phyloP scores from a whole-genome alignment of 2,797 vertebrate genomes.

The Dendrocincla tyrannina region DNA sequence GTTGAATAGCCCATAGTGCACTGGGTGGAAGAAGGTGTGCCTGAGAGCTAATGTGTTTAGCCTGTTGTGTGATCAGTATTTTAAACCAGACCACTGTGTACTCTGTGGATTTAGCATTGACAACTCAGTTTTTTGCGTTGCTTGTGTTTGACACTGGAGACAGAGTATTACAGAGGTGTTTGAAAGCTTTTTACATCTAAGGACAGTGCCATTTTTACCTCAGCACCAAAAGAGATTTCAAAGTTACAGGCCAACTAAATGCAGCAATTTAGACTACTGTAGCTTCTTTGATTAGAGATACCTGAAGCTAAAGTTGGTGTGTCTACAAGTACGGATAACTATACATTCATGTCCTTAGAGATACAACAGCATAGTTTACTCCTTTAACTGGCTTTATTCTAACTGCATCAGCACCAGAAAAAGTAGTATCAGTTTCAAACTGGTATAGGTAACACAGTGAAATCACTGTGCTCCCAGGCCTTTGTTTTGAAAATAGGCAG shows the following conservation, averaged over 20 bases:
- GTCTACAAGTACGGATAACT: background rate
- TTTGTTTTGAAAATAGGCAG: background rate
- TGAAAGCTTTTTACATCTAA: background rate
- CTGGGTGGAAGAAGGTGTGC: background rate
- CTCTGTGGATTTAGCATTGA: background rate
- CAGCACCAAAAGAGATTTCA: background rate
- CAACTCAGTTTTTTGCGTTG: accelerated
- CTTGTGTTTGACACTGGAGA: background rate
- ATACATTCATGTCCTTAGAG: background rate
- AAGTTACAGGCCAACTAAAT: background rate
- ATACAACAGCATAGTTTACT: background rate
- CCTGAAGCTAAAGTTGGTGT: background rate
- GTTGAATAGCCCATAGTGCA: background rate
- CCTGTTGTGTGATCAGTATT: background rate
- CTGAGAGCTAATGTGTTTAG: background rate
- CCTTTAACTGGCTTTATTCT: background rate
- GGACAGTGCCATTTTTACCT: background rate
- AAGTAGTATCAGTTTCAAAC: background rate
- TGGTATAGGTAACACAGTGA: background rate
- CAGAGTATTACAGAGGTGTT: background rate
- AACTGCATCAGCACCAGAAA: background rate
- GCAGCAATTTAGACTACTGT: background rate
- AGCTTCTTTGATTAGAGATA: background rate
- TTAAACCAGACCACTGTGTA: background rate
- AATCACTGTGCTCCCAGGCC: background rate